Evolutionary conservation across 2,888 invertebrate species (phyloP).

Genomic region (Leucania comma): DNA sequence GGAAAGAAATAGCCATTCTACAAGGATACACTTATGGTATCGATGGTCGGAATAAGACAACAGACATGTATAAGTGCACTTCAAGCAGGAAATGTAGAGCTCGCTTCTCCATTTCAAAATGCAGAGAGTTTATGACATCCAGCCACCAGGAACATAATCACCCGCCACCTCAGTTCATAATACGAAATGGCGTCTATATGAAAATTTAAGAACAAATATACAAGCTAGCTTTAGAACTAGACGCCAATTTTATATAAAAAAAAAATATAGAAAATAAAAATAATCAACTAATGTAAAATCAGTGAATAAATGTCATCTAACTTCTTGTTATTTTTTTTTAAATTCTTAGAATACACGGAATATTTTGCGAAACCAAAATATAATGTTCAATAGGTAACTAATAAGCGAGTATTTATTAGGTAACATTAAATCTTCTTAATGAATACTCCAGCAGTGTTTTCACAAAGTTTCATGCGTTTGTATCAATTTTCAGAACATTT

Average conservation of each 20-base stretch:
- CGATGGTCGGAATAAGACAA: conserved; percentile 2
- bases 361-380: too few relatives aligned
- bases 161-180: conserved; percentile 18
- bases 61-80: conserved; percentile 25
- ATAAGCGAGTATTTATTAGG: too few relatives aligned
- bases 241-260: neutral
- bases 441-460: too few relatives aligned
- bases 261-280: neutral
- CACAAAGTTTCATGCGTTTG: too few relatives aligned
- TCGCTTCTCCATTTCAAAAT: conserved; percentile 19
- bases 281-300: neutral
- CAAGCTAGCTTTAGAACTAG: too few relatives aligned
- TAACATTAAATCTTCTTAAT: too few relatives aligned
- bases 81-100: conserved; percentile 17
- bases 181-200: conserved; percentile 30
- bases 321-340: too few relatives aligned
- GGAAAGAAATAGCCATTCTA: conserved; percentile 67
- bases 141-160: conserved; percentile 19
- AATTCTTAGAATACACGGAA: too few relatives aligned
- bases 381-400: too few relatives aligned
- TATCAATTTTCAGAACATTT: too few relatives aligned
- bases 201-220: conserved; percentile 19
- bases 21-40: conserved; percentile 71
- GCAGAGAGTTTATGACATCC: conserved; percentile 9
- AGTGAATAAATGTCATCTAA: too few relatives aligned